These are phyloP conservation scores for Dicyrtoma fusca DNA, from an alignment of 2,888 invertebrate genomes.

Conservation along the genomic window DNA sequence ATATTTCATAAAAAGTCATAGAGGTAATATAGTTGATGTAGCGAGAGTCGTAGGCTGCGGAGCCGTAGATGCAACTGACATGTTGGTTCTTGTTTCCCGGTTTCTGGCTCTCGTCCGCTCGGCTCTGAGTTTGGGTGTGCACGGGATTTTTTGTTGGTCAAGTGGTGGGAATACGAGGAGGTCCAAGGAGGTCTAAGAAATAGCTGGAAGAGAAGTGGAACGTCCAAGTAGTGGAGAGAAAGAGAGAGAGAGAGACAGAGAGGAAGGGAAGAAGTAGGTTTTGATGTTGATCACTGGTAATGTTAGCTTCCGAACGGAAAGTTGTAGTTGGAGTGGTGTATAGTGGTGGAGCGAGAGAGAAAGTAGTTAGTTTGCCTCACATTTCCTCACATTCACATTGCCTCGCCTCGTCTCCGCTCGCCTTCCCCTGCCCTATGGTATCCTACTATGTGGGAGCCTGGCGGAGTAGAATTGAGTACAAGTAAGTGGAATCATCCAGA, in stretches of 20 bases:
- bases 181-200: conserved; percentile 28
- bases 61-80: conserved; percentile 14
- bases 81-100: neutral
- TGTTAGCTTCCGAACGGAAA: neutral
- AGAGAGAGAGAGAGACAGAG: neutral
- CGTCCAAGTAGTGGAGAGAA: conserved; percentile 1
- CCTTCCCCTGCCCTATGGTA: neutral
- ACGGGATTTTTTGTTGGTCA: conserved; percentile 44
- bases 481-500: neutral
- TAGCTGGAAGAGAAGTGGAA: conserved; percentile 23
- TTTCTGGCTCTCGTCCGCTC: no score
- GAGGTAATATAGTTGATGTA: neutral
- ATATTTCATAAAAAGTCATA: neutral
- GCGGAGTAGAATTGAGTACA: no score
- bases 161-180: conserved; percentile 21
- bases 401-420: neutral
- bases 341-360: neutral
- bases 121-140: conserved; percentile 17
- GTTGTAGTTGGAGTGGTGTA: neutral
- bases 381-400: neutral
- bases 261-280: conserved; percentile 21
- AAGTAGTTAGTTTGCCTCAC: conserved; percentile 1
- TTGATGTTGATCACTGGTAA: conserved; percentile 33
- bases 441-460: neutral
- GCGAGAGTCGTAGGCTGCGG: neutral